Base-by-base conservation (phyloP, 1,140 invertebrate genomes). In the Drosophila funebris region DNA sequence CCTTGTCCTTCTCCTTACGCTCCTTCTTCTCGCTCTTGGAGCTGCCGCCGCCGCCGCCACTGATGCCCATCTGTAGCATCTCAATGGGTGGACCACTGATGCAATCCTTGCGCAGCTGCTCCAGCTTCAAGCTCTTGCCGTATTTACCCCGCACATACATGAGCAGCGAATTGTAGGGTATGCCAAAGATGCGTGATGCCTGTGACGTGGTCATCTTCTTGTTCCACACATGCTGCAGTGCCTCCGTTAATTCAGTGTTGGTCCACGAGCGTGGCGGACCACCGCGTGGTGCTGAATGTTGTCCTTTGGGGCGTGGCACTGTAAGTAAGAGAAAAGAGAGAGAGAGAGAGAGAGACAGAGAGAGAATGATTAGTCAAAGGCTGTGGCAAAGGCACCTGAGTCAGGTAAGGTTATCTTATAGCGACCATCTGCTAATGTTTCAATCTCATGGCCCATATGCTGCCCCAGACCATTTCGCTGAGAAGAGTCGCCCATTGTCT, bases 181-280 rank as follows among this genome's bases (percentile, higher is more conserved):
- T 98, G 4, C 96, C 96, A 90, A 97, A 97, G 78, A 97, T 96
- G 41, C 96, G 92, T 11, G 96, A 97, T 0, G 97, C 97, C 91
- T 97, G 97, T 68, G 96, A 97, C 1, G 97, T 97, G n/a, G 97
- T 97, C 96, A 97, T 97, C 87, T 97, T 97, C 85, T 97, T 97
- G 91, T 97, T 97, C 97, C 97, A 97, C 0, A 97, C 96, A 90
- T 97, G 96, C 79, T 97, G 96, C 11, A 97, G 93, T 0, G 96
- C 96, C 91, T 97, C 96, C 9, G 96, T 97, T 8, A 97, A 93
- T 83, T 97, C 97, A 0, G 95, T 95, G 92, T 97, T 97, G 13
- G 96, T 97, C 97, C 97, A 97, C 0, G 96, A 97, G 16, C 97
- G 93, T 0, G 97, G 97, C 0, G 96, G 97, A 1, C 96, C 97